Evolutionary conservation across 2,888 invertebrate genomes (phyloP), one percentile per base, ranked within the genome.

Genomic region (Diplolepis rosae): DNA sequence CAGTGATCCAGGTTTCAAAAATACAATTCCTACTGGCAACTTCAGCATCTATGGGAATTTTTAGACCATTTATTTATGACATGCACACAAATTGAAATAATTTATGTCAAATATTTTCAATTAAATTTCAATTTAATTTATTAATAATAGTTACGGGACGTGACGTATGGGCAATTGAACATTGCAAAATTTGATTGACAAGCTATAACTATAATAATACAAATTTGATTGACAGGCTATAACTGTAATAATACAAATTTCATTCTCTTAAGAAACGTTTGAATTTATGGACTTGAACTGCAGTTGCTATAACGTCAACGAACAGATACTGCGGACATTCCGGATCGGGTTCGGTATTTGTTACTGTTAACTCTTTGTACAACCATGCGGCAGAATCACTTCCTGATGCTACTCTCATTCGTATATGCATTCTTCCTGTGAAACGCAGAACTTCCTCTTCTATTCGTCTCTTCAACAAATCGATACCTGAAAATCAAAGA

Each of bases 281-380:
- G 82, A 94, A 94, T 80, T 90, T 91, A 39, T 90, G 89, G 73
- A 93, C 85, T 70, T 90, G 89, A 1, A 89, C 82, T 52, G 90
- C 87, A 4, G 92, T 91, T 56, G 93, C 91, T 13, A 93, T 89
- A 2, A 93, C 91, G 77, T 91, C 89, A 71, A 93, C 87, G 18
- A 92, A 84, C 66, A 92, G 86, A 74, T 89, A 90, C 77, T 93
- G 91, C 2, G 87, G 80, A 84, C 93, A 87, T 7, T 89, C 80
- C 0, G 89, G 83, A 86, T 93, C 92, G 3, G 90, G 89, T 39
- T 85, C 82, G 1, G 90, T 88, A 15, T 89, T 84, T 2, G 90
- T 88, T 2, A 94, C 92, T 0, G 93, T 91, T 0, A 92, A 89
- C 84, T 94, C 91, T 82, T 92, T 92, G 78, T 93, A 92, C 24